These are phyloP conservation scores for Drosophila arizonae DNA, from an alignment of 1,140 invertebrate species.

Conservation along the genomic window DNA sequence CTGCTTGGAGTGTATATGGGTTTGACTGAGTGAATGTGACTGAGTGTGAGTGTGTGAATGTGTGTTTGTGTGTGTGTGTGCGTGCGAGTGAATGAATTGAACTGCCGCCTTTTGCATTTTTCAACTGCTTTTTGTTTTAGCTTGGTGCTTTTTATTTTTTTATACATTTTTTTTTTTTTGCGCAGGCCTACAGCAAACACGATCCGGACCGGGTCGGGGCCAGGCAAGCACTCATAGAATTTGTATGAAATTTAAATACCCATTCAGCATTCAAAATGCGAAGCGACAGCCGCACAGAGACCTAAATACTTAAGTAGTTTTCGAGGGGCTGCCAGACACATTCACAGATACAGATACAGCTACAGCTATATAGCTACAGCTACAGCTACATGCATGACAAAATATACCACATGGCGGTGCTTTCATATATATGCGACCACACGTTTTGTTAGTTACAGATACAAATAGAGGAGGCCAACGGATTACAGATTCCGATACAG, in stretches of 20 bases:
- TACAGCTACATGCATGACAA: slow-evolving; percentile 19
- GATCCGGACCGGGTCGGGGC: slow-evolving; percentile 29
- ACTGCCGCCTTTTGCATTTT: slow-evolving; percentile 68
- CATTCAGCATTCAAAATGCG: slow-evolving; percentile 80
- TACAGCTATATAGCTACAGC: slow-evolving; percentile 16
- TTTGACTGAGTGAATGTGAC: slow-evolving; percentile 3
- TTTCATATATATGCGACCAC: slow-evolving; percentile 74
- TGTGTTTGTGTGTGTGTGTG: slow-evolving; percentile 29
- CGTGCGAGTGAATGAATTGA: slow-evolving; percentile 57
- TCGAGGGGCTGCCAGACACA: slow-evolving; percentile 65
- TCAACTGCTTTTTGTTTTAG: slow-evolving; percentile 49
- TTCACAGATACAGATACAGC: slow-evolving; percentile 17
- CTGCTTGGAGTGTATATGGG: background rate
- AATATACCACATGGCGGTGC: slow-evolving; percentile 55
- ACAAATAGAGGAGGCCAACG: slow-evolving; percentile 57
- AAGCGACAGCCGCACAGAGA: slow-evolving; percentile 74
- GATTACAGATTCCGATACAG: slow-evolving; percentile 53
- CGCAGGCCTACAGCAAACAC: slow-evolving; percentile 50
- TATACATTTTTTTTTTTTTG: slow-evolving; percentile 18
- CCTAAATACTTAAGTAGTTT: slow-evolving; percentile 82
- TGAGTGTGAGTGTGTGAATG: slow-evolving; percentile 20
- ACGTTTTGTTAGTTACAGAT: slow-evolving; percentile 72
- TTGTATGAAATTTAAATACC: slow-evolving; percentile 82
- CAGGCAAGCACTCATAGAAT: slow-evolving; percentile 75
- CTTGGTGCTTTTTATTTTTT: slow-evolving; percentile 10